These are phyloP conservation scores for Magallana angulata DNA, from an alignment of 1,140 invertebrate genomes.

Conservation along the genomic window DNA sequence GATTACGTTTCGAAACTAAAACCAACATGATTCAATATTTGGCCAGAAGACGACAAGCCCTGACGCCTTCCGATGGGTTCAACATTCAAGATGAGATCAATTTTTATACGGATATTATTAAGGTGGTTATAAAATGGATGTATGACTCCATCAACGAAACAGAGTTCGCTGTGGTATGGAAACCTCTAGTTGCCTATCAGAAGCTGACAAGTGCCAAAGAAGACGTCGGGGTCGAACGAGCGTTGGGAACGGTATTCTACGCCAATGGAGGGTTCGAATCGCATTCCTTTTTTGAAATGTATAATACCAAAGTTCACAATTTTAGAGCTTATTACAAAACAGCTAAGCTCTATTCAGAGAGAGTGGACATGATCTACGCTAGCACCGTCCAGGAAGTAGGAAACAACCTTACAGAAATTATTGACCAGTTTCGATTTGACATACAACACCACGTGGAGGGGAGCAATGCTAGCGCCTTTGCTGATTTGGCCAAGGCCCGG, in stretches of 20 bases:
- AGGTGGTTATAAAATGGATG: conserved; percentile 65
- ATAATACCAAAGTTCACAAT: conserved; percentile 65
- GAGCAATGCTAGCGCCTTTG: conserved; percentile 19
- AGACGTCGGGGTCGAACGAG: conserved; percentile 68
- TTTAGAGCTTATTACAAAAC: conserved; percentile 61
- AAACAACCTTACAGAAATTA: conserved; percentile 49
- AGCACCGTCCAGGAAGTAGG: conserved; percentile 11
- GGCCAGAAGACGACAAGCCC: conserved; percentile 38
- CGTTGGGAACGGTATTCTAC: conserved; percentile 68
- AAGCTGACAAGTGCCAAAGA: conserved; percentile 71
- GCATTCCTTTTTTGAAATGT: conserved; percentile 67
- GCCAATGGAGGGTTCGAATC: conserved; percentile 67
- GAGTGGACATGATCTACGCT: conserved; percentile 56
- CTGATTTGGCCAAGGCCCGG: conserved; percentile 39
- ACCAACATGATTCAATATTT: conserved; percentile 50
- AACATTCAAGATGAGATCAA: conserved; percentile 57
- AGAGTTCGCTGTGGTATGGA: conserved; percentile 68
- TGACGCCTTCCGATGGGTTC: conserved; percentile 34
- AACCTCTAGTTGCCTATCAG: conserved; percentile 70
- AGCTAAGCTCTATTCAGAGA: conserved; percentile 61
- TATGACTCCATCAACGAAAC: conserved; percentile 66
- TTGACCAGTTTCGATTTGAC: conserved; percentile 54
- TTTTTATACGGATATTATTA: conserved; percentile 54
- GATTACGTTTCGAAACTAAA: conserved; percentile 50
- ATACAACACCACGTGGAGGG: conserved; percentile 59